Base-by-base conservation (phyloP, 2,797 vertebrate species). In the Chaunax sp. region DNA sequence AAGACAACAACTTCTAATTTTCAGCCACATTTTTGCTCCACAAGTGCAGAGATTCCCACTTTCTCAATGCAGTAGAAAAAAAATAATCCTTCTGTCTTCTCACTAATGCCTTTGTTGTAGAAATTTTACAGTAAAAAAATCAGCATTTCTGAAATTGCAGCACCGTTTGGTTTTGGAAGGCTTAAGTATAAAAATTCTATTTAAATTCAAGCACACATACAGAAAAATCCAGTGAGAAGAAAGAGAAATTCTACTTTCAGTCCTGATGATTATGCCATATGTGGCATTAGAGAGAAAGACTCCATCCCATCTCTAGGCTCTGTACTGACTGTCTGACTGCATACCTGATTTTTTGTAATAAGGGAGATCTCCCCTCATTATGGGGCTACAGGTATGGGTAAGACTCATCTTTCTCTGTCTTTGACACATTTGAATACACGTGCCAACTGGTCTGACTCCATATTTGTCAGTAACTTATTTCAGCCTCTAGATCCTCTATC, bases 1-100 rank as follows among this genome's bases (percentile, higher is more conserved):
- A 54, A n/a, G n/a, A 35, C 2, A 45, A 57, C 37, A 68, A 62
- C 45, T 77, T 86, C 79, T 76, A 88, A 84, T 84, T 80, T 75
- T 15, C 65, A 75, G 41, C 30, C 37, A 72, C 41, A 18, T 26
- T 47, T 53, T 52, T 60, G 37, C 51, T 78, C 78, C 72, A 77
- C 57, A 75, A 74, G 65, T 78, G 55, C 46, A 64, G 72, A 54
- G 10, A 49, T 57, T 40, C 23, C 14, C 9, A 1, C 13, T 41
- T 28, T 57, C 14, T 37, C 30, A 67, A 25, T 28, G 6, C 23
- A 38, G 19, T 1, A 6, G 16, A 18, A 1, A n/a, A n/a, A n/a
- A n/a, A n/a, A n/a, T n/a, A n/a, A 20, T 33, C 18, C 53, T 69
- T 53, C 6, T 22, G 25, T 54, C 2, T 5, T n/a, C 22, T 43